A percentile compares a stretch with the other conserved stretches of the same genome.
These are phyloP conservation scores for Dinomys branickii DNA, from an alignment of 2,113 vertebrate species.

Conservation along the genomic window DNA sequence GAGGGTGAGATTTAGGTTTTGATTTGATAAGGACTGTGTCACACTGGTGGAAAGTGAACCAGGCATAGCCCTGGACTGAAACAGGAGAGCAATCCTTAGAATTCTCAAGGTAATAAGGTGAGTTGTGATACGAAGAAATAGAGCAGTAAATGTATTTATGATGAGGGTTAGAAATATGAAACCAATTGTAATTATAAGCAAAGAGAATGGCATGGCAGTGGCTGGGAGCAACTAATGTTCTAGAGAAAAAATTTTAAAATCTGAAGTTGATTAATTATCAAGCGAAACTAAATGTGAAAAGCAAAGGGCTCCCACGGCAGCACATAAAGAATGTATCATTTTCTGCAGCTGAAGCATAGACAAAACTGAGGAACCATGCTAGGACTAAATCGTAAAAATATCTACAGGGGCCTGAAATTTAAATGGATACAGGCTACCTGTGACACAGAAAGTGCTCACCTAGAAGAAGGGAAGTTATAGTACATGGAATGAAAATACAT, in stretches of 20 bases:
- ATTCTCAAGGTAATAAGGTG: not conserved
- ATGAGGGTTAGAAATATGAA: not conserved
- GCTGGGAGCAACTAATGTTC: not conserved
- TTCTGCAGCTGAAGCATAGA: not conserved
- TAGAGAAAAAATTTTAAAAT: not conserved
- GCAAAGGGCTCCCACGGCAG: not conserved
- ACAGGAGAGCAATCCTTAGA: not conserved
- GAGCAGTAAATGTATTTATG: not conserved
- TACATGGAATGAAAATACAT: not conserved
- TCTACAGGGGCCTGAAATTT: not conserved
- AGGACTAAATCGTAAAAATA: not conserved
- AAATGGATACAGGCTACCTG: not conserved
- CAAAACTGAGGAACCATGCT: not conserved
- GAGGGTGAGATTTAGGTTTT: not conserved
- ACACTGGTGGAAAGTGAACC: not conserved
- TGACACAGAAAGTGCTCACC: not conserved
- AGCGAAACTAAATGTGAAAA: not conserved
- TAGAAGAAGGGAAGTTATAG: not conserved
- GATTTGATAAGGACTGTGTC: not conserved
- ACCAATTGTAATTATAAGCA: not conserved
- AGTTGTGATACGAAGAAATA: not conserved
- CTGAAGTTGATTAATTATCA: not conserved
- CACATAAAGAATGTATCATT: not conserved
- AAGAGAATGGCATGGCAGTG: not conserved
- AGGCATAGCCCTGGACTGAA: not conserved